Evolutionary conservation across 2,113 vertebrate species (phyloP).

Genomic region (Rhinolophus sinicus): DNA sequence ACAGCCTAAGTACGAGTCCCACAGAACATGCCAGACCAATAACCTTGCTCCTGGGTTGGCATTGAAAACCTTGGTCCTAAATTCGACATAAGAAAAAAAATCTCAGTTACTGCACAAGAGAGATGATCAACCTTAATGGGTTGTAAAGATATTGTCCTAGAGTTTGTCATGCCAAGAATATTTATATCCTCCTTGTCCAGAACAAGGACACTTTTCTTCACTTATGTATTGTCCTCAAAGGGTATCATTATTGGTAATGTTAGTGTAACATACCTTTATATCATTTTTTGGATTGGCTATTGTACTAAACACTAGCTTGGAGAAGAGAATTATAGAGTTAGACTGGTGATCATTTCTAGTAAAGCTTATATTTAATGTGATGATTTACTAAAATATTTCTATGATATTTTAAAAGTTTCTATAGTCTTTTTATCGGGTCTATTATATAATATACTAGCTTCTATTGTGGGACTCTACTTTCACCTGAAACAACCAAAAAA

Average conservation of each 20-base stretch:
- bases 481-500: background rate
- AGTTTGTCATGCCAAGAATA: background rate
- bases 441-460: background rate
- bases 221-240: background rate
- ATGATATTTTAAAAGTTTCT: background rate
- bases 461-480: background rate
- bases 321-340: background rate
- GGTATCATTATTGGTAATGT: background rate
- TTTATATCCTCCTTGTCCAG: background rate
- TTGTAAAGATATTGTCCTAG: background rate
- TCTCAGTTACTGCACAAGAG: background rate
- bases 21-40: background rate
- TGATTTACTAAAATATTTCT: conserved; percentile 11
- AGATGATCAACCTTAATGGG: background rate
- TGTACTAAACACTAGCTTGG: background rate
- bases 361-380: background rate
- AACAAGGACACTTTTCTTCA: background rate
- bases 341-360: background rate
- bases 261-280: background rate
- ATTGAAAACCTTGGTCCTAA: background rate
- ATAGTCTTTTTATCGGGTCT: background rate
- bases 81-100: background rate
- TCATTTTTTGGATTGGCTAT: background rate
- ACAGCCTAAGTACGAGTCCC: background rate
- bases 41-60: background rate